Evolutionary conservation across 2,113 vertebrate genomes (phyloP), one percentile per base, ranked within the genome.

Genomic region (Heterotis niloticus): DNA sequence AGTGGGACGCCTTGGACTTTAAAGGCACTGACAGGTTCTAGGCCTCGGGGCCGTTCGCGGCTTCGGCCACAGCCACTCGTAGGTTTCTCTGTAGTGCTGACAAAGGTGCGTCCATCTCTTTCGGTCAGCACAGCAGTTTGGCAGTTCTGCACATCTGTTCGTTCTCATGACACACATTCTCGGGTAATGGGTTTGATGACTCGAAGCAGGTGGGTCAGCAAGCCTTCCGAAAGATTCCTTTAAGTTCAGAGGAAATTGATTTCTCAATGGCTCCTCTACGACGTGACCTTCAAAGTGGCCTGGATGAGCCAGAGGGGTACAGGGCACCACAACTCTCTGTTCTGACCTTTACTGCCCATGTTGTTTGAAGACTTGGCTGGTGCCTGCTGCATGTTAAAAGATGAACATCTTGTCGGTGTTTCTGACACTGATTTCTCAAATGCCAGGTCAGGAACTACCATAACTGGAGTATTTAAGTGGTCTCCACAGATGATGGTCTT

Each of bases 131-230:
- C 76, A 44, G 16, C 26, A 28, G 75, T 83, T 51, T 77, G 81
- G 74, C 83, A 56, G 64, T 59, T 29, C 34, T 80, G 74, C 64
- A 69, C 76, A 82, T 86, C 81, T 83, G 83, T 23, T 72, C 66
- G 14, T 34, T 83, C 78, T 78, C 81, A 83, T 81, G 80, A 26
- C 56, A 24, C 24, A 54, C 75, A 74, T 78, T 84, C 81, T 80
- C 73, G 62, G 44, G 84, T 82, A 88, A 87, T 66, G 76, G 81
- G 74, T 79, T 84, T 82, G 79, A 84, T 20, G 77, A 87, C 85
- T 88, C 81, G n/a, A 89, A 89, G 88, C 82, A 85, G 86, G 81
- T 81, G 82, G 88, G 88, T 91, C 88, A 90, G 88, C 89, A 90
- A n/a, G 34, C 88, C 89, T 84, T 85, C 86, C 88, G 78, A 82